Evolutionary conservation across 2,888 invertebrate genomes (phyloP), one percentile per base, ranked within the genome.

Genomic region (Caenorhabditis uteleia): DNA sequence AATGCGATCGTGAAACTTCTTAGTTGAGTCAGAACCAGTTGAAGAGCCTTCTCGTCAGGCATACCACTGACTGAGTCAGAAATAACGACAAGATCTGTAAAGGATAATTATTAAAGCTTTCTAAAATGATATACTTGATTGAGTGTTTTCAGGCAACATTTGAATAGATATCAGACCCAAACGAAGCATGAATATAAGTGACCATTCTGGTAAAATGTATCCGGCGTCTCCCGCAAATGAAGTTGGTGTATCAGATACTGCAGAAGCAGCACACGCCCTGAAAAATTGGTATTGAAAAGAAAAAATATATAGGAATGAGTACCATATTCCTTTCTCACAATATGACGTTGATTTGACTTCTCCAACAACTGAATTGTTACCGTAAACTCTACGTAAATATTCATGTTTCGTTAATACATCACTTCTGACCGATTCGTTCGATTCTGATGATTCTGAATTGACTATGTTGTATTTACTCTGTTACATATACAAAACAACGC

Each of bases 121-220:
- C 23, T 16, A 20, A 1, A 27, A 27, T 5, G 31, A 85, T 88
- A 85, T 85, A 90, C 90, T 89, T 78, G 89, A 89, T 84, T 89
- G 88, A 74, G 89, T 89, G 82, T 89, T 88, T 82, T 90, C 90
- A 14, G 91, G 91, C 60, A 91, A 85, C 51, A 91, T 86, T 56
- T 90, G 89, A 49, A 90, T 85, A 4, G 90, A 89, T 61, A 91
- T 85, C 85, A 91, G 88, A 23, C 90, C 91, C 84, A 90, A 89
- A 65, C 90, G 85, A 33, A 91, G 84, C 88, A 91, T 89, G 84
- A 90, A 90, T 54, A 91, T 88, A 83, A 91, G 89, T n/a, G 77
- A 66, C 71, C 68, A 68, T 38, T 75, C 75, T 1, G 75, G 75
- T 21, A 56, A 36, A 25, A 74, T 51, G 43, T 74, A 75, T 26